Conservation (phyloP, 2,797 vertebrate genomes). For the Sitta carolinensis region DNA sequence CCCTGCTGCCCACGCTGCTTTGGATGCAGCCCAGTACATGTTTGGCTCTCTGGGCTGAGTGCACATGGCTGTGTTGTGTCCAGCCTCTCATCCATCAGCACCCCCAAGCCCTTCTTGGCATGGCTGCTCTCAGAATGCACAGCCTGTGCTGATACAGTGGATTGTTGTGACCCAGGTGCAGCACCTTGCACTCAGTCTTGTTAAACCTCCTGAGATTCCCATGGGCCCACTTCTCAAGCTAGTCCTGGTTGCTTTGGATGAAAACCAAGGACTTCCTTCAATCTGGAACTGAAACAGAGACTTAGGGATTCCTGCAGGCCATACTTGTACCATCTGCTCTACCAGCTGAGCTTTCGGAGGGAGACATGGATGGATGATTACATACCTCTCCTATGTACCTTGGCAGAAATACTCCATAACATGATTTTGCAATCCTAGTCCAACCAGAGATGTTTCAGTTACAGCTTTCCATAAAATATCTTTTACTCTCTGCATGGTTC, state of each 20-base stretch:
- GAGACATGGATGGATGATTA: background rate
- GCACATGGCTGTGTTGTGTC: background rate
- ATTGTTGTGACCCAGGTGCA: background rate
- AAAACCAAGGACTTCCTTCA: background rate
- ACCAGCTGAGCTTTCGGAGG: background rate
- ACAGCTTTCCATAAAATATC: background rate
- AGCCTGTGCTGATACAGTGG: fast-evolving
- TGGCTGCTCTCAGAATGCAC: fast-evolving
- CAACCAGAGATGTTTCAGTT: background rate
- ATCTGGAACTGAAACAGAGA: background rate
- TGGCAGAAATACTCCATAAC: background rate
- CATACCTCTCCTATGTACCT: background rate
- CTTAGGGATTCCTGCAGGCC: background rate
- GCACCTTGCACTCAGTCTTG: background rate
- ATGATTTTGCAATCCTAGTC: background rate
- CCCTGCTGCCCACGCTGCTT: fast-evolving
- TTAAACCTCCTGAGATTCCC: background rate
- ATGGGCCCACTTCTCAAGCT: background rate
- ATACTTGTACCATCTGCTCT: background rate
- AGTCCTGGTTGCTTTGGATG: background rate
- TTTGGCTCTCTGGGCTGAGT: background rate
- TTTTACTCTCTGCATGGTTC: background rate
- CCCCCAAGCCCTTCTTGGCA: fast-evolving
- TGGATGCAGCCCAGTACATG: fast-evolving
- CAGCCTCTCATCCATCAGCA: background rate